Base-by-base conservation (phyloP, 1,140 invertebrate genomes). In the Hypothenemus hampei region DNA sequence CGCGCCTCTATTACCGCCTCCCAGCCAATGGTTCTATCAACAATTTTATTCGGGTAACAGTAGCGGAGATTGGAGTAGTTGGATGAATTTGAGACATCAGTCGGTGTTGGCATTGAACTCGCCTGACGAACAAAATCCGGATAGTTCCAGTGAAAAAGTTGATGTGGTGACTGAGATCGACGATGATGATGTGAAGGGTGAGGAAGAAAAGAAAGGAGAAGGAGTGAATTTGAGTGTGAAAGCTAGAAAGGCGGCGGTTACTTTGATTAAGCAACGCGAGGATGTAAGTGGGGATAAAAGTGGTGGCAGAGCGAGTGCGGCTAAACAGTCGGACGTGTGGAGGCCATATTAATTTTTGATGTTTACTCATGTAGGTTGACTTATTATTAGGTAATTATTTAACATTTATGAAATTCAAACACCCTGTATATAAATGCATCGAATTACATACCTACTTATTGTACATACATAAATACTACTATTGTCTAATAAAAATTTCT, bases 21-120 rank as follows among this genome's bases (percentile, higher is more conserved):
- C 83, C 1, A 82, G 82, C 23, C 83, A 84, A 46, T 86, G 83
- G 83, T 70, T 86, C 1, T 86, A 86, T 65, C 82, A 81, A 0
- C 83, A 85, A 62, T 72, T 86, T 1, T 85, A 85, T 61, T 72
- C 68, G 3, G 82, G 82, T 3, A n/a, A n/a, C n/a, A n/a, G n/a
- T n/a, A n/a, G n/a, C n/a, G 82, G 81, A 58, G 72, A 75, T 46
- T 81, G 82, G 61, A n/a, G n/a, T n/a, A 77, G 79, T 60, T 83
- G 82, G 81, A 70, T 79, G 56, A 69, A 69, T 36, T 60, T 80
- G 7, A 67, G 78, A 68, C 77, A 79, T 57, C 65, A 24, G 48
- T 72, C 67, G 1, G 70, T 75, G 55, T 71, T 74, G 11, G 54
- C 57, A 69, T 76, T 58, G 64, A 69, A 1, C 70, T 71, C 57